Evolutionary conservation across 2,888 invertebrate genomes (phyloP).

Genomic region (Ischnura elegans): DNA sequence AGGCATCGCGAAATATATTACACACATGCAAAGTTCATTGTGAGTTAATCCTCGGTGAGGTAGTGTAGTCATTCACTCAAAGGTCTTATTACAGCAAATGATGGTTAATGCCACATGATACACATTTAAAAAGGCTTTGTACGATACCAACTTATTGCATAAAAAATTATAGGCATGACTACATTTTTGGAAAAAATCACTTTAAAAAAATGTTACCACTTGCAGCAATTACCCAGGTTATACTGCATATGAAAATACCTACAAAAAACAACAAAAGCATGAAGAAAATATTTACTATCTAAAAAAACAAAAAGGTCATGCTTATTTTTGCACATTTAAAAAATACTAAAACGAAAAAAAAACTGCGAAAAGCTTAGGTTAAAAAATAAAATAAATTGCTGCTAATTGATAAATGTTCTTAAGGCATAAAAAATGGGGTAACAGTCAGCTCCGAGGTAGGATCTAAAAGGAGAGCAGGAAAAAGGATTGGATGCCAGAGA

Average conservation of each 20-base stretch:
- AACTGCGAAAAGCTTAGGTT: neutral
- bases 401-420: neutral
- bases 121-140: constrained; percentile 7
- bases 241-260: constrained; percentile 47
- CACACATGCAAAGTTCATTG: constrained; percentile 49
- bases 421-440: neutral
- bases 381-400: neutral
- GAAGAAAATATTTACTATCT: neutral
- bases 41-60: constrained; percentile 51
- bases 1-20: neutral
- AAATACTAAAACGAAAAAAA: neutral
- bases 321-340: neutral
- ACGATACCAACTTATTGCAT: constrained; percentile 13
- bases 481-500: neutral
- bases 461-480: neutral
- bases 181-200: constrained; percentile 13
- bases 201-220: constrained; percentile 50
- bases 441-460: neutral
- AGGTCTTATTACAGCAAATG: constrained; percentile 61
- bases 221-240: constrained; percentile 56
- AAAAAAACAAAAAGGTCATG: neutral
- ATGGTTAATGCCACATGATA: constrained; percentile 64
- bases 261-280: constrained; percentile 59
- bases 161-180: constrained; percentile 39
- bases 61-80: constrained; percentile 52